phyloP scores from a whole-genome alignment of 2,113 vertebrate genomes.

The Phoenicopterus ruber region DNA sequence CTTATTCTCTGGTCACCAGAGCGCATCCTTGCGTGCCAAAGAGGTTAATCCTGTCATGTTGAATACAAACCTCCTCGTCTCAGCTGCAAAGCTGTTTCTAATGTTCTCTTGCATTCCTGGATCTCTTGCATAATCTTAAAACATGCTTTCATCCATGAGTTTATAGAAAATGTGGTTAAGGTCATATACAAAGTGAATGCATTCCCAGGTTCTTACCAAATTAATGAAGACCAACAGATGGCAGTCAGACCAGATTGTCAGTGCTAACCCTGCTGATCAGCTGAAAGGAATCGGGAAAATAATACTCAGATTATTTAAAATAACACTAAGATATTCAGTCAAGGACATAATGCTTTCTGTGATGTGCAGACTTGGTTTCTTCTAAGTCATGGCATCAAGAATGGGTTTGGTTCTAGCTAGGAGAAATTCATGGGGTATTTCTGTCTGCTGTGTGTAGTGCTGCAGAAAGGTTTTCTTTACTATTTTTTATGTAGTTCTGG shows the following conservation, averaged over 20 bases:
- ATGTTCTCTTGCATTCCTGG: not conserved
- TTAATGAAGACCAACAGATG: not conserved
- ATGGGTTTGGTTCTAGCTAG: not conserved
- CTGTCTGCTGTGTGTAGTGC: not conserved
- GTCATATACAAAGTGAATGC: fast-evolving
- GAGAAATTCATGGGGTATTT: not conserved
- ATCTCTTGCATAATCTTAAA: not conserved
- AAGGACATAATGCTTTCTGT: not conserved
- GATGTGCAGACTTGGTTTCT: not conserved
- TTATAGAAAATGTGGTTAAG: not conserved
- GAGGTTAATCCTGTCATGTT: not conserved
- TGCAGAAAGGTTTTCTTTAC: not conserved
- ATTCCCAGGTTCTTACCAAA: not conserved
- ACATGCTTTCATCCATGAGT: not conserved
- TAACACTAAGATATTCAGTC: not conserved
- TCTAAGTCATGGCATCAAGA: not conserved
- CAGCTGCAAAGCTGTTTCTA: not conserved
- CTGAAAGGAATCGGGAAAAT: not conserved
- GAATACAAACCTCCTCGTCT: not conserved
- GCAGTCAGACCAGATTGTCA: not conserved
- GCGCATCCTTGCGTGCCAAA: not conserved
- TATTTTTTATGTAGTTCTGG: not conserved
- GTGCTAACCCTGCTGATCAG: not conserved
- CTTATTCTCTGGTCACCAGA: not conserved
- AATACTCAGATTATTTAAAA: not conserved